A percentile compares a stretch with the other conserved stretches of the same genome.
These are phyloP conservation scores for Eulemur mongoz DNA, from an alignment of 2,797 vertebrate species.

Conservation along the genomic window DNA sequence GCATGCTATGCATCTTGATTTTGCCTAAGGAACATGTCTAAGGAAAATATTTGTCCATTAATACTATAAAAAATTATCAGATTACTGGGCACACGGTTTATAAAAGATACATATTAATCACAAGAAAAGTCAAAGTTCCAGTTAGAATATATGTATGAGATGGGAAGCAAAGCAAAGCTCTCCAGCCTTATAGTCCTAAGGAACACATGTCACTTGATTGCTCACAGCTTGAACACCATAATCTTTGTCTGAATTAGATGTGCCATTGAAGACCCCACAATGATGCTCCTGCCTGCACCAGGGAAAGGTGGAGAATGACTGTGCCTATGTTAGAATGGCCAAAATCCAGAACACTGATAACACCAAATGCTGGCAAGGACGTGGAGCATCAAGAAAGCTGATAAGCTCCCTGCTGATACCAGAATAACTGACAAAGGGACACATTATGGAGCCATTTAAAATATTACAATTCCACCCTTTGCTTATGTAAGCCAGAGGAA, in stretches of 20 bases:
- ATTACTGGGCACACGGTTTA: neutral
- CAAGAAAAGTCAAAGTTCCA: neutral
- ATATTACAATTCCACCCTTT: neutral
- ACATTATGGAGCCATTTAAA: neutral
- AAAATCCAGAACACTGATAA: neutral
- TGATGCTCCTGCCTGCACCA: neutral
- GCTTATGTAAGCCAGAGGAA: too few relatives aligned
- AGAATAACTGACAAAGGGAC: neutral
- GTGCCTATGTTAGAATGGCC: neutral
- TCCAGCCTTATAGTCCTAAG: too few relatives aligned
- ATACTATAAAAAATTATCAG: neutral
- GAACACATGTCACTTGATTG: fast-evolving
- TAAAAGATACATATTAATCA: neutral
- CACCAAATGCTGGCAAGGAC: neutral
- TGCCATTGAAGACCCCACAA: neutral
- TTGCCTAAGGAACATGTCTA: neutral
- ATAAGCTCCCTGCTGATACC: neutral
- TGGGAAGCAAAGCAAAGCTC: neutral
- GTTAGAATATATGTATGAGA: neutral
- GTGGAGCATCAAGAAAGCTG: neutral
- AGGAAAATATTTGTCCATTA: neutral
- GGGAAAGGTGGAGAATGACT: neutral
- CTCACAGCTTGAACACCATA: neutral
- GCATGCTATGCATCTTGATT: neutral
- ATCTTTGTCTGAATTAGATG: neutral